Base-by-base conservation (phyloP, 1,140 invertebrate species). In the Tetramorium simillimum region DNA sequence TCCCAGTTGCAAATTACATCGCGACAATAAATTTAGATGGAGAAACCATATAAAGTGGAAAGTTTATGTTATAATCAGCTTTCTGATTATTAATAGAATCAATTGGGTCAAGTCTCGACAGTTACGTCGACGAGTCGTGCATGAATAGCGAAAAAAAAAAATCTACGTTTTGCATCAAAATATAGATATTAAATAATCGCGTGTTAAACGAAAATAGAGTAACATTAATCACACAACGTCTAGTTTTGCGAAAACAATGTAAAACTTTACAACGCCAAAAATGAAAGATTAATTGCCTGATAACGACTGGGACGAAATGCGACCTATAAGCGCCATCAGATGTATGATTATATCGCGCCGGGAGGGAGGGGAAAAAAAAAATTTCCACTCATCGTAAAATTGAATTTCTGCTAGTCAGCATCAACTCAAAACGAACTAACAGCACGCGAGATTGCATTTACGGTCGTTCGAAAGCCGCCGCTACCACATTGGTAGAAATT, bases 371-470 rank as follows among this genome's bases (percentile, higher is more conserved):
- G n/a, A n/a, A n/a, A 18, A 75, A 81, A 82, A 82, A 84, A 60
- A 73, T 37, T 73, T 18, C 37, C 80, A 46, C 80, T 46, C 40
- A 37, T 62, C 12, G 88, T 87, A 90, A 87, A 90, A 88, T 75
- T 75, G 85, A 90, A 90, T 90, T 88, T 85, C 67, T 86, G 86
- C 69, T 51, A 65, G 88, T 80, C 88, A 70, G 75, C 84, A 85
- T 87, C 73, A 81, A 70, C 56, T 76, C 37, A 40, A 62, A 87
- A 85, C 88, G 56, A 90, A 72, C 69, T 82, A 78, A 70, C 62
- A 67, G 53, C 62, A 89, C 88, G 70, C 73, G 86, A 85, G 88
- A 90, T 90, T 85, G 73, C 88, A 85, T 90, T 90, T 90, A 87
- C 67, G 53, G 24, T 6, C 72, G 9, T 33, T 49, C 53, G 63